A percentile compares a stretch with the other conserved stretches of the same genome.
Evolutionary conservation across 1,140 invertebrate genomes (phyloP).

Genomic region (Pachyrhynchus sulphureomaculatus): DNA sequence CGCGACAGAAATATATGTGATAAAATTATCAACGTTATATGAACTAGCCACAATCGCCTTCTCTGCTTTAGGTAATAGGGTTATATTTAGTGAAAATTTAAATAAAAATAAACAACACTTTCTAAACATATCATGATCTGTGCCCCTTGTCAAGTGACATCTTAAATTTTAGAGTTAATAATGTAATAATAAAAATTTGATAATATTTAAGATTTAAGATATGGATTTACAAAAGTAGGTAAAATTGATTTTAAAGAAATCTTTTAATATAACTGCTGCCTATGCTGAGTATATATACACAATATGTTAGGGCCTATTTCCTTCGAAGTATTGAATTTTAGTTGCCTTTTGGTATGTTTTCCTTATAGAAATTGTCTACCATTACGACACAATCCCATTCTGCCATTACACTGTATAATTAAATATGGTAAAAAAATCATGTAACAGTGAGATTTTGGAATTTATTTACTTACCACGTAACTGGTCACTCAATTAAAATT

Average conservation of each 20-base stretch:
- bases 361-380: too few species aligned
- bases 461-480: too few species aligned
- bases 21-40: constrained; percentile 51
- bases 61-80: constrained; percentile 54
- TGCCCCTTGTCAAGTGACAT: constrained; percentile 55
- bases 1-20: constrained; percentile 43
- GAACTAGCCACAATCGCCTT: constrained; percentile 54
- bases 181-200: constrained; percentile 51
- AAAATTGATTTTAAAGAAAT: constrained; percentile 22
- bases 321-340: neutral
- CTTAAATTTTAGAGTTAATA: constrained; percentile 54
- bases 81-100: constrained; percentile 31
- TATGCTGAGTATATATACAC: constrained; percentile 38
- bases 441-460: too few species aligned
- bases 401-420: too few species aligned
- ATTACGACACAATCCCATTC: too few species aligned
- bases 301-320: constrained; percentile 3
- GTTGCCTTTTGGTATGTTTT: too few species aligned
- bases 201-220: constrained; percentile 50
- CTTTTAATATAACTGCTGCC: constrained; percentile 31
- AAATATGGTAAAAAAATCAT: too few species aligned
- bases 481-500: too few species aligned
- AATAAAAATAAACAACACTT: constrained; percentile 51
- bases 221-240: constrained; percentile 47
- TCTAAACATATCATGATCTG: constrained; percentile 57